Evolutionary conservation across 2,113 vertebrate genomes (phyloP).

Genomic region (Odocoileus virginianus): DNA sequence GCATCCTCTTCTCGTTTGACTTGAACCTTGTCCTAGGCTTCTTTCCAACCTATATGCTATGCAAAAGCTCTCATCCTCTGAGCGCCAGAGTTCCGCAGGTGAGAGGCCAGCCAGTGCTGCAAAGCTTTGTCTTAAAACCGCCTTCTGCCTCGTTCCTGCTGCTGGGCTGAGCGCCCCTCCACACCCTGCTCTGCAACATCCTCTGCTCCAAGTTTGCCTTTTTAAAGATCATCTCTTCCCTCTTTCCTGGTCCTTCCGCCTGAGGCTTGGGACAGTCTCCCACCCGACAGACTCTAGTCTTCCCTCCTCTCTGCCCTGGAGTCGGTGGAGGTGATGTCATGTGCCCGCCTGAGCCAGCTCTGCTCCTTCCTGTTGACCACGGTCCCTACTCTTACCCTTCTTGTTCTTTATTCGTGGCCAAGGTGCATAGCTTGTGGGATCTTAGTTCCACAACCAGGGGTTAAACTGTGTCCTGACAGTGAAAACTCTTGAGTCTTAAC

Average conservation of each 20-base stretch:
- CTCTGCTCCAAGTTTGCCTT: neutral
- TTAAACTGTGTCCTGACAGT: neutral
- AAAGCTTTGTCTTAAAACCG: too few relatives aligned
- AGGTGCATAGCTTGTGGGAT: neutral
- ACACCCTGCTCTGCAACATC: neutral
- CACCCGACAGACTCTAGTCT: neutral
- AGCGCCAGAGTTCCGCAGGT: neutral
- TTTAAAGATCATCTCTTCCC: neutral
- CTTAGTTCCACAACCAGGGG: neutral
- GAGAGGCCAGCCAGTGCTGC: fast-evolving
- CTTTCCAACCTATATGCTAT: neutral
- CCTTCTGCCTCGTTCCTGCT: neutral
- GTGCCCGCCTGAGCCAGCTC: neutral
- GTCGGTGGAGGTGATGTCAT: neutral
- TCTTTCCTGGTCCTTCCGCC: neutral
- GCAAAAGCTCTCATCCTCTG: fast-evolving
- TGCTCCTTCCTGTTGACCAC: neutral
- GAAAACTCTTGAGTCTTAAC: neutral
- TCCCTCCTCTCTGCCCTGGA: neutral
- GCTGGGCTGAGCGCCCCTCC: fast-evolving
- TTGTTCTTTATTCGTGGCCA: neutral
- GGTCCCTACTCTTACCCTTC: neutral
- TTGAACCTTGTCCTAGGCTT: neutral
- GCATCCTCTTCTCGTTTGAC: neutral
- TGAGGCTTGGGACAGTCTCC: neutral